Evolutionary conservation across 2,797 vertebrate genomes (phyloP), one percentile per base, ranked within the genome.

Genomic region (Enoplosus armatus): DNA sequence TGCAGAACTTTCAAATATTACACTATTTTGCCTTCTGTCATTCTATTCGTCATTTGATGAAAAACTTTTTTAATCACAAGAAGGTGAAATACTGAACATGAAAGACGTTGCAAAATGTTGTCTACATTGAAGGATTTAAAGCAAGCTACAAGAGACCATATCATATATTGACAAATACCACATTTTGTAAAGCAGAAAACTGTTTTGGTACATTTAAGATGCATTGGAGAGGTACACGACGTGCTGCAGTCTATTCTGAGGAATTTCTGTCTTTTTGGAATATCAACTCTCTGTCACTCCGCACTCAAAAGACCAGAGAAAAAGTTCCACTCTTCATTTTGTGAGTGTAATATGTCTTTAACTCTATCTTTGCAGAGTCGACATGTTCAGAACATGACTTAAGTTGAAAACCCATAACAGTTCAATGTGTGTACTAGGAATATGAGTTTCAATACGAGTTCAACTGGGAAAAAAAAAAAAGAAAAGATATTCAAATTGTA

Each of bases 391-490:
- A 77, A 76, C 51, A 61, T 75, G 76, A 68, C 43, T 75, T 48
- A 33, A 41, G 69, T 35, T 74, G 29, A 85, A 83, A 85, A 77
- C 43, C 51, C 64, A 70, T 55, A 64, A 55, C 27, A 83, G 60
- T 80, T 78, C 63, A 80, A 54, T 71, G 65, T 80, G 78, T 65
- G 80, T 79, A 86, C 86, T 60, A 81, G 51, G 58, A 85, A 75
- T 72, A 68, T 65, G 68, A 75, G 61, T 76, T 83, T 75, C 62
- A 85, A 77, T 78, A 56, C 55, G 45, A 74, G 66, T 86, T 85
- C 64, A 83, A 79, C 51, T 64, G 43, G 14, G 45, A 1, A 2
- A 22, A 27, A 63, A 16, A 68, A 62, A 68, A 72, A 39, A 66
- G 24, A 68, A 72, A 39, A 66, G 24, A 83, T 64, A 79, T 80